These are phyloP conservation scores for Cromileptes altivelis DNA, from an alignment of 2,113 vertebrate genomes.

Conservation along the genomic window DNA sequence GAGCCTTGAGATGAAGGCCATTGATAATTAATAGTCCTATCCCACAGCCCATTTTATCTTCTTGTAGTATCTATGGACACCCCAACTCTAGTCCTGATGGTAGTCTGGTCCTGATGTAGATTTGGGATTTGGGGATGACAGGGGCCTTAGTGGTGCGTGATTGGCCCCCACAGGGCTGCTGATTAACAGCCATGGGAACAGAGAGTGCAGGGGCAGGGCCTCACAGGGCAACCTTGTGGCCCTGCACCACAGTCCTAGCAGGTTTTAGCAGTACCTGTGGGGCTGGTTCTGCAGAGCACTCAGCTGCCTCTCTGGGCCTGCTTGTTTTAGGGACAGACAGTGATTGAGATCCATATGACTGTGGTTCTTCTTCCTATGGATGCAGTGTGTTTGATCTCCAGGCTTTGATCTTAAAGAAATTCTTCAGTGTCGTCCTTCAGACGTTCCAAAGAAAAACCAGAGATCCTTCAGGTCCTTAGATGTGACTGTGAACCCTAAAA, in stretches of 20 bases:
- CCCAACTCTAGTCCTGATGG: conserved; percentile 22
- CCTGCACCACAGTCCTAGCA: neutral
- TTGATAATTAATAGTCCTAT: conserved; percentile 70
- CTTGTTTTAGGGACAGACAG: conserved; percentile 31
- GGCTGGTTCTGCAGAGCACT: conserved; percentile 10
- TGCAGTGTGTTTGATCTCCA: conserved; percentile 67
- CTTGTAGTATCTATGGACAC: conserved; percentile 7
- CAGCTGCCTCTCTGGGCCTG: conserved; percentile 28
- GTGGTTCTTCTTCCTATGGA: conserved; percentile 33
- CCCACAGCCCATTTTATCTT: conserved; percentile 35
- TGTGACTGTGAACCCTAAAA: conserved; percentile 72
- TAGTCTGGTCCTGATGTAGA: conserved; percentile 27
- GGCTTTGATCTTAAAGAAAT: conserved; percentile 79
- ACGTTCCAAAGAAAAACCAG: conserved; percentile 67
- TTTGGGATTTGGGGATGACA: conserved; percentile 49
- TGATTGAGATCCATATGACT: conserved; percentile 67
- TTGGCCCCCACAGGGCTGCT: conserved; percentile 61
- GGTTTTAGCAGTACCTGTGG: conserved; percentile 26
- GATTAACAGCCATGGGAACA: conserved; percentile 80
- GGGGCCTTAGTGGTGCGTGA: conserved; percentile 50
- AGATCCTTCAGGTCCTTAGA: conserved; percentile 67
- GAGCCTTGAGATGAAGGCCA: conserved; percentile 45
- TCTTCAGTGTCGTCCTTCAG: conserved; percentile 71
- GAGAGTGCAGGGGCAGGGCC: conserved; percentile 25
- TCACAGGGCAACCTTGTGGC: conserved; percentile 29